Evolutionary conservation across 2,113 vertebrate genomes (phyloP).

Genomic region (Struthidea cinerea): DNA sequence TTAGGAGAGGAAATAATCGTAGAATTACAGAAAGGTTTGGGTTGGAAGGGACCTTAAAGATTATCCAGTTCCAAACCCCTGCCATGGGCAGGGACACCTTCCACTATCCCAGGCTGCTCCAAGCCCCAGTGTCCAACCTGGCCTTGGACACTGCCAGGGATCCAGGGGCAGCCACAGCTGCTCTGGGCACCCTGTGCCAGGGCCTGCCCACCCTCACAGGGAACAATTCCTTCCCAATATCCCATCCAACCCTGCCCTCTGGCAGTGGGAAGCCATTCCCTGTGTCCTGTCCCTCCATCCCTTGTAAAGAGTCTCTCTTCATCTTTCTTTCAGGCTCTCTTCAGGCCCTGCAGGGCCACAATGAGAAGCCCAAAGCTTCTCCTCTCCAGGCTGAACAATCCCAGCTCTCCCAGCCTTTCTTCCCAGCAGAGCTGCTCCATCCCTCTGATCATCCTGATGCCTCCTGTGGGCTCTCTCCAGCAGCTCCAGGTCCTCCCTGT

Average conservation of each 20-base stretch:
- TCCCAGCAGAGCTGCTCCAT: not conserved
- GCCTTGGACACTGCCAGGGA: not conserved
- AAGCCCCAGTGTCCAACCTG: not conserved
- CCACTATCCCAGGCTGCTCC: not conserved
- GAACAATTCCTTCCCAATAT: not conserved
- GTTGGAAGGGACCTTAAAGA: not conserved
- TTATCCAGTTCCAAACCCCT: not conserved
- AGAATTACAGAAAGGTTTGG: not conserved
- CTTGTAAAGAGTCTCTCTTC: not conserved
- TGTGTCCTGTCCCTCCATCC: not conserved
- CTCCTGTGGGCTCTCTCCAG: not conserved
- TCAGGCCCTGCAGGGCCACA: accelerated
- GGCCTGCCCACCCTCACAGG: not conserved
- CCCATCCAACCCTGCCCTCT: not conserved
- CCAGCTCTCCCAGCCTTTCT: not conserved
- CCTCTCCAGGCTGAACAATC: not conserved
- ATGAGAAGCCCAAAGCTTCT: accelerated
- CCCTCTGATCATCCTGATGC: not conserved
- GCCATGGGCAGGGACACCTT: not conserved
- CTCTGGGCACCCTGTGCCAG: not conserved
- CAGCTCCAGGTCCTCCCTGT: not conserved
- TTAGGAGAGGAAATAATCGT: not conserved
- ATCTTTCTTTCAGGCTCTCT: too few relatives aligned
- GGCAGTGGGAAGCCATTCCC: not conserved
- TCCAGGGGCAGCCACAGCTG: not conserved